phyloP scores from a whole-genome alignment of 2,888 invertebrate genomes.

The Tyria jacobaeae region DNA sequence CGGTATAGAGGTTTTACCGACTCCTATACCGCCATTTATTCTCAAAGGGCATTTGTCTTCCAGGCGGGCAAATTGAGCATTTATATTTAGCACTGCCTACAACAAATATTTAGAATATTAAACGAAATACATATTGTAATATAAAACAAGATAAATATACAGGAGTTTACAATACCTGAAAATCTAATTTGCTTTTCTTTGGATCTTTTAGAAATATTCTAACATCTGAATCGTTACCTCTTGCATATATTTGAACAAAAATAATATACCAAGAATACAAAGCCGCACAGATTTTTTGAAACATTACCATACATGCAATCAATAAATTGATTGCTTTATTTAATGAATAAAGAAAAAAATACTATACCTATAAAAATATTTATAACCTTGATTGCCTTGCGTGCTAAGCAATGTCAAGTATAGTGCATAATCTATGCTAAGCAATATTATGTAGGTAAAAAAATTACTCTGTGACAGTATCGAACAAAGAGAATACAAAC shows the following conservation, averaged over 20 bases:
- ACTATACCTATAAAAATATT: neutral
- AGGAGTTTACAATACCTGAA: neutral
- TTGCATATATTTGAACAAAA: neutral
- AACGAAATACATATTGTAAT: neutral
- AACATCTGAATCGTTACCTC: neutral
- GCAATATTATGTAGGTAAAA: too few species aligned
- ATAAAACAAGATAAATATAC: neutral
- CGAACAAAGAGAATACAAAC: too few species aligned
- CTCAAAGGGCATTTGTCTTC: constrained; percentile 9
- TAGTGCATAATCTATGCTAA: too few species aligned
- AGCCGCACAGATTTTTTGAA: neutral
- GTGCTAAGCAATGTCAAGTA: too few species aligned
- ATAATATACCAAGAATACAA: neutral
- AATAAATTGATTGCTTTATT: constrained; percentile 1
- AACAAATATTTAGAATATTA: neutral
- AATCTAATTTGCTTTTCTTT: neutral
- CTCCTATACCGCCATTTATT: constrained; percentile 8
- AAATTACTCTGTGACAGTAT: too few species aligned
- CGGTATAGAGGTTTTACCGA: neutral
- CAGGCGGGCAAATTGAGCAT: neutral
- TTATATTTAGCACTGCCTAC: constrained; percentile 1
- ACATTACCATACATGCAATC: constrained; percentile 9
- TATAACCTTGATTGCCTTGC: too few species aligned
- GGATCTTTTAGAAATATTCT: neutral
- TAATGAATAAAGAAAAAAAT: neutral